These are phyloP conservation scores for Gasteruption jaculator DNA, from an alignment of 2,888 invertebrate species.

Conservation along the genomic window DNA sequence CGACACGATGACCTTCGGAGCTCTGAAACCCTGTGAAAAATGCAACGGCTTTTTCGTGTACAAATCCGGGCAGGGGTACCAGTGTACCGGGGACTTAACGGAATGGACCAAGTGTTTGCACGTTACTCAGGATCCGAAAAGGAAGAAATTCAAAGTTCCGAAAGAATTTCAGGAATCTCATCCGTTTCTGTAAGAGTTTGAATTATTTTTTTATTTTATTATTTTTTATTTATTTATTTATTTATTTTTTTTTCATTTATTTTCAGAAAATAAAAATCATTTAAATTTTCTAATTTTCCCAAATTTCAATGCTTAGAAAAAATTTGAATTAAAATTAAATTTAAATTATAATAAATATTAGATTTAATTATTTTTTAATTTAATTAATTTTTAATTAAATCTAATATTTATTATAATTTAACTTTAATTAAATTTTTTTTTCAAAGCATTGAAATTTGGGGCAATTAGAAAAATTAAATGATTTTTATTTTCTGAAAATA, in stretches of 20 bases:
- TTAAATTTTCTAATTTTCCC: too few relatives aligned
- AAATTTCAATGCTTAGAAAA: too few relatives aligned
- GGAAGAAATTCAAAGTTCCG: constrained; percentile 69
- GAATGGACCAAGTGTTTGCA: constrained; percentile 89
- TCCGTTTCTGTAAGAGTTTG: constrained; percentile 54
- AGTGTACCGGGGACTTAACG: constrained; percentile 76
- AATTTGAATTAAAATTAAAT: neutral
- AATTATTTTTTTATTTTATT: constrained; percentile 3
- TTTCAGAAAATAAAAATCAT: neutral
- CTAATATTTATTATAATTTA: too few relatives aligned
- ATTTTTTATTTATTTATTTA: constrained; percentile 5
- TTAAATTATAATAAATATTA: neutral
- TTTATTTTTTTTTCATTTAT: neutral
- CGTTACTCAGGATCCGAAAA: constrained; percentile 66
- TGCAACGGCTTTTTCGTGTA: constrained; percentile 76
- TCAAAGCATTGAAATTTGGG: too few relatives aligned
- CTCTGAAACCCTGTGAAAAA: constrained; percentile 69
- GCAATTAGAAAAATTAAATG: neutral
- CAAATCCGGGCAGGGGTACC: constrained; percentile 70
- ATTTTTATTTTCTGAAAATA: neutral
- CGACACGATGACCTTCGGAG: constrained; percentile 88
- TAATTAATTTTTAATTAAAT: too few relatives aligned
- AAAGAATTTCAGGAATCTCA: constrained; percentile 56
- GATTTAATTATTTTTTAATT: too few relatives aligned
- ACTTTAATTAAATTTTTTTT: neutral